Conservation (phyloP, 2,888 invertebrate genomes). For the Steromphala cineraria region DNA sequence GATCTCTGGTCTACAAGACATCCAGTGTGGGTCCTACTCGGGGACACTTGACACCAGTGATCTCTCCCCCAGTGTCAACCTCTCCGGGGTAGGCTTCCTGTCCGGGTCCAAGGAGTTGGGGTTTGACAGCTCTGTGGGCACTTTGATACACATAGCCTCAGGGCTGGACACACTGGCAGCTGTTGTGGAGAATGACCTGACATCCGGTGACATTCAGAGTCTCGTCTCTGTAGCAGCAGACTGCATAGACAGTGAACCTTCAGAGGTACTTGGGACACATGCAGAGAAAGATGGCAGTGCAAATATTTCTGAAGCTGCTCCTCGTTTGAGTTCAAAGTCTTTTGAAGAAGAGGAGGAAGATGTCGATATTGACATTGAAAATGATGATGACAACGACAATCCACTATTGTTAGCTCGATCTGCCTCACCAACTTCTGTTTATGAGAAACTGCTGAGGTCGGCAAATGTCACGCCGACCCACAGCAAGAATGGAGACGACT, state of each 20-base stretch:
- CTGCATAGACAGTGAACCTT: no score
- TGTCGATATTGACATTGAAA: conserved; percentile 64
- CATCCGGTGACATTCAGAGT: neutral
- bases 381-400: conserved; percentile 59
- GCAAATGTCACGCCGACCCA: conserved; percentile 44
- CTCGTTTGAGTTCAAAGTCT: neutral
- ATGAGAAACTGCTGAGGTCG: conserved; percentile 57
- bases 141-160: neutral
- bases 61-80: neutral
- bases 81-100: neutral
- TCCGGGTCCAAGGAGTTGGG: neutral
- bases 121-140: conserved; percentile 3
- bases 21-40: neutral
- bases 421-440: conserved; percentile 68
- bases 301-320: neutral
- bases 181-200: conserved; percentile 4
- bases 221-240: neutral
- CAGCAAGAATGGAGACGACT: neutral
- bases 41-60: conserved; percentile 1
- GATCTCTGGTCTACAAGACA: conserved; percentile 1
- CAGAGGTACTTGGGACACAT: neutral
- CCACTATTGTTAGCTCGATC: conserved; percentile 57
- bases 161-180: conserved; percentile 9
- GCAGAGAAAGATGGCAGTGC: neutral
- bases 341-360: conserved; percentile 58